phyloP scores from a whole-genome alignment of 2,888 invertebrate species.

The Caprella mutica region DNA sequence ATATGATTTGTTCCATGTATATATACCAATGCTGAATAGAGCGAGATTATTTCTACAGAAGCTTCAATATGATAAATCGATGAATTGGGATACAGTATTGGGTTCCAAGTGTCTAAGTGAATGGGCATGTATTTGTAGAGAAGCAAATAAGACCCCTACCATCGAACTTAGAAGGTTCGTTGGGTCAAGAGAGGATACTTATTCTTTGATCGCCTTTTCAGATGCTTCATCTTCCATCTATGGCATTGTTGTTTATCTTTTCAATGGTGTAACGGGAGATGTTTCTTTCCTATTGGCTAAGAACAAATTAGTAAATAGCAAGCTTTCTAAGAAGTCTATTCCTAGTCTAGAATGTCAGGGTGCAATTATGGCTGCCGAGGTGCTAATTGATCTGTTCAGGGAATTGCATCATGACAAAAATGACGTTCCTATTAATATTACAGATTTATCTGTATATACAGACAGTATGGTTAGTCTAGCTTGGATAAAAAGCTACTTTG shows the following conservation, averaged over 20 bases:
- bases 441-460: not conserved
- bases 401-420: not conserved
- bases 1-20: not conserved
- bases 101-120: not conserved
- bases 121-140: not conserved
- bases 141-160: not conserved
- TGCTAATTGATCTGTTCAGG: not conserved
- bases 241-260: not conserved
- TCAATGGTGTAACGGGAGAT: not conserved
- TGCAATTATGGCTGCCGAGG: not conserved
- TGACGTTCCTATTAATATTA: not conserved
- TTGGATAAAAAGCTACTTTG: not conserved
- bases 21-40: not conserved
- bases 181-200: not conserved
- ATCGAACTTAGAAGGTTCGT: not conserved
- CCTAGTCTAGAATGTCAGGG: not conserved
- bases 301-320: conserved; percentile 1
- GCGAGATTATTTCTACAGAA: not conserved
- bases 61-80: not conserved
- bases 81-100: not conserved
- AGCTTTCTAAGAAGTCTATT: not conserved
- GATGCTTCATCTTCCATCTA: conserved; percentile 1
- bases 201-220: not conserved
- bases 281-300: conserved; percentile 1
- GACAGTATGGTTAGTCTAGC: not conserved